A percentile compares a stretch with the other conserved stretches of the same genome.
These are phyloP conservation scores for Seriola aureovittata DNA, from an alignment of 2,113 vertebrate genomes.

Conservation along the genomic window DNA sequence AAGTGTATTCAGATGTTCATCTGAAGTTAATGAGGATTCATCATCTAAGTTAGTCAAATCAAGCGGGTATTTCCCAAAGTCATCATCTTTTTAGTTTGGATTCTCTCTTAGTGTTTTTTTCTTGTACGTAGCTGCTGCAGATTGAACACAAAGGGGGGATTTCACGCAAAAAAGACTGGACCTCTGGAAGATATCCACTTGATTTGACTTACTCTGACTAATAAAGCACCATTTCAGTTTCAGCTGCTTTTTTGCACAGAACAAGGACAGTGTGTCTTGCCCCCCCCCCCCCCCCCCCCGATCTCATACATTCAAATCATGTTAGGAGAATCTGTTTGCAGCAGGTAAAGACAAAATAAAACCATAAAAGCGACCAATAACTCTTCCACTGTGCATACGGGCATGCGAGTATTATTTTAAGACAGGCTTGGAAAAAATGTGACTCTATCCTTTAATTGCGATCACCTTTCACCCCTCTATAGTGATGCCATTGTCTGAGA, in stretches of 20 bases:
- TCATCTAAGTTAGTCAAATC: background rate
- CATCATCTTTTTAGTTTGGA: background rate
- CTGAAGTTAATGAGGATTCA: background rate
- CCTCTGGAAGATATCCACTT: background rate
- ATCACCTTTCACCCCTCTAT: conserved; percentile 31
- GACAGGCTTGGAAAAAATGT: background rate
- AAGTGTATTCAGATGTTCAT: background rate
- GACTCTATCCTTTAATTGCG: conserved; percentile 1
- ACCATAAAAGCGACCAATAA: background rate
- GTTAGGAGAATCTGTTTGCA: background rate
- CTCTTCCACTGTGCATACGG: background rate
- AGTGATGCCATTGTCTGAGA: conserved; percentile 27
- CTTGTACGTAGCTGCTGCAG: background rate
- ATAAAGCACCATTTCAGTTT: background rate
- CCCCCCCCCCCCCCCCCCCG: background rate
- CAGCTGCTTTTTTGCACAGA: background rate
- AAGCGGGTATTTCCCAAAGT: too few relatives aligned
- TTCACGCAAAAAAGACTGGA: background rate
- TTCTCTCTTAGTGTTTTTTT: background rate
- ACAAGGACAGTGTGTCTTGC: background rate
- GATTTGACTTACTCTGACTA: background rate
- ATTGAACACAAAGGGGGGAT: background rate
- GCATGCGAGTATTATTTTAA: background rate
- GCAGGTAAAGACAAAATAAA: background rate
- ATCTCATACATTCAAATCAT: background rate